A percentile compares a stretch with the other conserved stretches of the same genome.
Conservation (phyloP, 2,797 vertebrate genomes). For the Brotula barbata region DNA sequence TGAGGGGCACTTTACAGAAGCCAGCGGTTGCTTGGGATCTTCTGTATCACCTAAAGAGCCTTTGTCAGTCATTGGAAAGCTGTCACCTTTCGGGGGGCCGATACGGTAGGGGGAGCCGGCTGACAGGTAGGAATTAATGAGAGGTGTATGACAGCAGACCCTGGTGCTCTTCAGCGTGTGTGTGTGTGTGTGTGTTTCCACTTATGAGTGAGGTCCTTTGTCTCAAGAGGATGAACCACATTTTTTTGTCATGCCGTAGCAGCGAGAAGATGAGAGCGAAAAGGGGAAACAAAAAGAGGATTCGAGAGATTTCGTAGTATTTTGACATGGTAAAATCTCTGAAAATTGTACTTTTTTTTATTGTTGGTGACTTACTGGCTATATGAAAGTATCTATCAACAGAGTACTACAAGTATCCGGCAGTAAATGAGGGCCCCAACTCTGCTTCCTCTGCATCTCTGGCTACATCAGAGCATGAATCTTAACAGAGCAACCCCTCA, state of each 20-base stretch:
- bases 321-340: constrained; percentile 21
- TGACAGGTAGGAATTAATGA: constrained; percentile 84
- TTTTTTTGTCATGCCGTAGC: constrained; percentile 61
- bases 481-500: constrained; percentile 54
- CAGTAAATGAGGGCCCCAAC: constrained; percentile 33
- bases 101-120: constrained; percentile 72
- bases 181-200: constrained; percentile 38
- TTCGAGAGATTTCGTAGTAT: constrained; percentile 8
- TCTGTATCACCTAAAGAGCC: constrained; percentile 83
- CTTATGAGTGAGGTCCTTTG: constrained; percentile 69
- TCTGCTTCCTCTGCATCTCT: constrained; percentile 24
- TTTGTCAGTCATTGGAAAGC: constrained; percentile 82
- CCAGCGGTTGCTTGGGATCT: constrained; percentile 78
- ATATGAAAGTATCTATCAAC: constrained; percentile 20
- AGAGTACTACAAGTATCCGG: constrained; percentile 13
- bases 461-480: constrained; percentile 54
- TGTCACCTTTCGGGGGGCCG: constrained; percentile 77
- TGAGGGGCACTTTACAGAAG: constrained; percentile 84
- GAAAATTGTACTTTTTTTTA: constrained; percentile 10
- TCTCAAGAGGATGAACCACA: constrained; percentile 75
- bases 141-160: constrained; percentile 80
- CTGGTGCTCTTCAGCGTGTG: constrained; percentile 61
- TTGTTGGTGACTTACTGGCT: constrained; percentile 25
- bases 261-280: constrained; percentile 32
- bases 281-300: constrained; percentile 23